Evolutionary conservation across 2,888 invertebrate genomes (phyloP).

Genomic region (Drosophila koepferae): DNA sequence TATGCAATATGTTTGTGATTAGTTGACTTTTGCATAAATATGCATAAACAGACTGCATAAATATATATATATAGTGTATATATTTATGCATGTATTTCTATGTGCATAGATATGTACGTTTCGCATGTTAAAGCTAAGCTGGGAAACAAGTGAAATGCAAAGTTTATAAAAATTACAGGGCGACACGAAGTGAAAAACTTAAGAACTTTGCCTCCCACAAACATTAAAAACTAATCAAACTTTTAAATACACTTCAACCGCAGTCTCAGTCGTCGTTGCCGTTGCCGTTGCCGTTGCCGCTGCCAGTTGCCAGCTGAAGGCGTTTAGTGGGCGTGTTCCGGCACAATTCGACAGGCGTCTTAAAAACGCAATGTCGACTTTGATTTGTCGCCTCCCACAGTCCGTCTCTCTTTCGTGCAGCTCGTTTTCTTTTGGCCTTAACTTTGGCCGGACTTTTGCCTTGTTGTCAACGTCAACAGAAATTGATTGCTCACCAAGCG

Average conservation of each 20-base stretch:
- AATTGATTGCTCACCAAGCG: slow-evolving; percentile 77
- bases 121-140: slow-evolving; percentile 34
- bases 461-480: slow-evolving; percentile 81
- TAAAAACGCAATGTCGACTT: slow-evolving; percentile 72
- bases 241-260: slow-evolving; percentile 82
- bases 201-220: slow-evolving; percentile 57
- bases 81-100: too few relatives aligned
- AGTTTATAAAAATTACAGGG: slow-evolving; percentile 56
- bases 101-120: slow-evolving; percentile 19
- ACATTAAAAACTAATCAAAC: slow-evolving; percentile 82
- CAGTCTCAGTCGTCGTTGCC: slow-evolving; percentile 41
- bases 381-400: slow-evolving; percentile 70
- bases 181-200: slow-evolving; percentile 17
- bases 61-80: not conserved
- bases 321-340: slow-evolving; percentile 56
- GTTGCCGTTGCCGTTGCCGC: not conserved
- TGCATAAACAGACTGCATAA: slow-evolving; percentile 33
- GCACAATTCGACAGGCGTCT: slow-evolving; percentile 77
- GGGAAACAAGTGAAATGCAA: slow-evolving; percentile 39
- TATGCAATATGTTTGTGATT: slow-evolving; percentile 79
- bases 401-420: slow-evolving; percentile 1
- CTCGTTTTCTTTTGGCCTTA: slow-evolving; percentile 60
- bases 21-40: slow-evolving; percentile 71
- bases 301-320: slow-evolving; percentile 53
- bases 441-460: slow-evolving; percentile 79